These are phyloP conservation scores for Apis mellifera DNA, from an alignment of 1,140 invertebrate genomes.

Conservation along the genomic window DNA sequence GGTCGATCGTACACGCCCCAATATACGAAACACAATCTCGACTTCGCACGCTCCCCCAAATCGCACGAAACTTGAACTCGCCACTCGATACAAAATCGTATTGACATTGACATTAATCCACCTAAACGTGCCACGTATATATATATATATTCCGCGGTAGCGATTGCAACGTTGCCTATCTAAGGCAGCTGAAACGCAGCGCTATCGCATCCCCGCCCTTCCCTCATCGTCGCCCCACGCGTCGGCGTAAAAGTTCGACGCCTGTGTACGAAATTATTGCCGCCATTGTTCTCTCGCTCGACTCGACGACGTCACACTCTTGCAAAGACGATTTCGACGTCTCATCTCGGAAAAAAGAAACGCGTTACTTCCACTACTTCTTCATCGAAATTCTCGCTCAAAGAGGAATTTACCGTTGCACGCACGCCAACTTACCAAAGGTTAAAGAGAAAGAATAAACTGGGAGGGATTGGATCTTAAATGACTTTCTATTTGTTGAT, in stretches of 20 bases:
- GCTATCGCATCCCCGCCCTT: neutral
- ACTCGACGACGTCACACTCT: neutral
- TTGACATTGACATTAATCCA: too few relatives aligned
- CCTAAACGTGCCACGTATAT: neutral
- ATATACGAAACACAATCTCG: too few relatives aligned
- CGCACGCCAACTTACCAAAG: neutral
- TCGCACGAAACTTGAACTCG: too few relatives aligned
- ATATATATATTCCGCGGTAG: too few relatives aligned
- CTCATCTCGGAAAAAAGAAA: too few relatives aligned
- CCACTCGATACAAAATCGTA: too few relatives aligned
- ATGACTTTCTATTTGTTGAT: too few relatives aligned
- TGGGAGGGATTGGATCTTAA: too few relatives aligned
- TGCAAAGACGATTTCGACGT: too few relatives aligned
- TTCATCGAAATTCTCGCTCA: neutral
- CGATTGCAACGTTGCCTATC: neutral
- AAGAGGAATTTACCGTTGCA: neutral
- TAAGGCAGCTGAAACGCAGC: slow-evolving; percentile 1
- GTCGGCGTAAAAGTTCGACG: neutral
- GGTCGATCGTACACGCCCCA: too few relatives aligned
- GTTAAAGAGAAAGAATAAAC: neutral
- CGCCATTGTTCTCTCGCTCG: slow-evolving; percentile 13
- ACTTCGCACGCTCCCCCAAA: too few relatives aligned
- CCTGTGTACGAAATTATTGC: slow-evolving; percentile 18
- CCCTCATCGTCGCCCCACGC: neutral
- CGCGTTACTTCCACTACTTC: neutral